Evolutionary conservation across 30 jellyfish, hydroid and myxozoan species (phyloP), one percentile per base, ranked within the genome.

Genomic region (Hydractinia echinata): DNA sequence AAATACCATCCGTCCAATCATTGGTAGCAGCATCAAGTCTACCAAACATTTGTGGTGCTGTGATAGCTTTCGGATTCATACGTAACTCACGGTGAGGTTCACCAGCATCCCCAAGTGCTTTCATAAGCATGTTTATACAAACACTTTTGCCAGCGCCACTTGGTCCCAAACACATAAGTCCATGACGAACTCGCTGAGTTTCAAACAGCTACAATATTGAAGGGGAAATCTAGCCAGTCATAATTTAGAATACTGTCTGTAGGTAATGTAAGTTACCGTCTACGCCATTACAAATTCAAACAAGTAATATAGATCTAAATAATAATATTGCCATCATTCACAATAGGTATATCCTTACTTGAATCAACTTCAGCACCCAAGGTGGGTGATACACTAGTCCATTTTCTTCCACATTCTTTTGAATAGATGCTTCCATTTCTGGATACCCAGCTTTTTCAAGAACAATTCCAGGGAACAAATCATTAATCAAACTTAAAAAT

Each of bases 391-490:
- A 86, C 4, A 92, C 86, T 76, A 86, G 54, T 6, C 96, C 95
- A 51, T 82, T 86, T 30, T 92, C 95, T 53, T 92, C 98, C 6
- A 91, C 95, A 52, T 92, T 92, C 67, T 81, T 73, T 68, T 83
- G 98, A 44, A 92, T 92, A 11, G 91, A 91, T 20, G 94, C 91
- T 81, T 92, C 98, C 5, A 92, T 95, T 70, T 83, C 87, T 13
- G 98, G 98, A 67, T 92, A 92, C 30, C 98, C 98, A 83, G 98
- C 98, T 76, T 92, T 92, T 68, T 92, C 98, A 79, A 92, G 85
- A 10, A 86, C 96, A 81, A 92, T 92, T 5, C 98, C 96, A 87
- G 98, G 98, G 69, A 92, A 92, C 81, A 92, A 72, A 83, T 92
- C 98, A 54, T 86, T 87, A 76, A 92, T 92, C 87, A 92, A 86